A percentile compares a stretch with the other conserved stretches of the same genome.
Evolutionary conservation across 1,140 invertebrate species (phyloP).

Genomic region (Apis laboriosa): DNA sequence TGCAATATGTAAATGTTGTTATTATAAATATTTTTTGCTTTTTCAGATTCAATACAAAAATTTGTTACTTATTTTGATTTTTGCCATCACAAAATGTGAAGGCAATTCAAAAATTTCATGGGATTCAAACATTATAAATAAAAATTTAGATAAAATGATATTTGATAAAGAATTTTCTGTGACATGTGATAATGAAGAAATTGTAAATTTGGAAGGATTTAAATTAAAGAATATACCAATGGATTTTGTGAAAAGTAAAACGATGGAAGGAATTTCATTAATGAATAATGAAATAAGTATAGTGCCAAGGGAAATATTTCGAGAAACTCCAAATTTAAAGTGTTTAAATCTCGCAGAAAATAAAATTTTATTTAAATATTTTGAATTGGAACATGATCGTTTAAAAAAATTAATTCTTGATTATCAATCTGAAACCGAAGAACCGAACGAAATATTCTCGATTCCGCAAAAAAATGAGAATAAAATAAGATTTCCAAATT

Average conservation of each 20-base stretch:
- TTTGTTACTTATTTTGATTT: not conserved
- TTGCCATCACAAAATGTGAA: too few species aligned
- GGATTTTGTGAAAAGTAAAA: not conserved
- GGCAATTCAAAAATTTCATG: not conserved
- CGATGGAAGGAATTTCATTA: not conserved
- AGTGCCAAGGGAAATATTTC: not conserved
- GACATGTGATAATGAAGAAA: not conserved
- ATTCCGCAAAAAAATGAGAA: too few species aligned
- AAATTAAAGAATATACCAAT: not conserved
- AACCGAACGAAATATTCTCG: not conserved
- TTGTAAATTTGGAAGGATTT: not conserved
- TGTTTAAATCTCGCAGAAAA: constrained; percentile 21
- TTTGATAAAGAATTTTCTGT: accelerated
- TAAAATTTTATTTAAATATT: not conserved
- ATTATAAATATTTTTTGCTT: not conserved
- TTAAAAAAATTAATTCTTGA: constrained; percentile 12
- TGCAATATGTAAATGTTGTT: not conserved
- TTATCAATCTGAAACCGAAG: not conserved
- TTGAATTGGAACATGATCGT: not conserved
- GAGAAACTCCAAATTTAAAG: not conserved
- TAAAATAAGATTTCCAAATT: not conserved
- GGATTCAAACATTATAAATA: not conserved
- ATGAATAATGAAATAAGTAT: accelerated
- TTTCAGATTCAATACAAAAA: not conserved
- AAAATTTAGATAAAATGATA: too few species aligned